Evolutionary conservation across 2,888 invertebrate genomes (phyloP).

Genomic region (Apamea crenata): DNA sequence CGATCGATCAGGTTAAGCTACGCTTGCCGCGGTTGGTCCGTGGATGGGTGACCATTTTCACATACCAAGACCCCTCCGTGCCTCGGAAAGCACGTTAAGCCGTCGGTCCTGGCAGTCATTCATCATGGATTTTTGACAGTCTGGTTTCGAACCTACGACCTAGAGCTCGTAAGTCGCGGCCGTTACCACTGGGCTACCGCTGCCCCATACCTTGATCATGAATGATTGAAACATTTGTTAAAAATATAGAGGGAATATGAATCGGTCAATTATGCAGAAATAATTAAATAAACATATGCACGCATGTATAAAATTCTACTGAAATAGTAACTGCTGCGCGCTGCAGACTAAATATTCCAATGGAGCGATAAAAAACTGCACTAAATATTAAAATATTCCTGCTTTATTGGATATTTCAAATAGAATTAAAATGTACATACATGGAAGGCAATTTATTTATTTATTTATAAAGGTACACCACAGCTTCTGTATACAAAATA

Average conservation of each 20-base stretch:
- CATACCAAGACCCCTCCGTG: too few species aligned
- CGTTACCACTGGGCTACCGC: too few species aligned
- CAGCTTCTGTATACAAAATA: too few species aligned
- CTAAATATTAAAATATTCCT: not conserved
- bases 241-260: slow-evolving; percentile 3
- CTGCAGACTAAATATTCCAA: slow-evolving; percentile 6
- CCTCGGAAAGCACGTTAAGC: too few species aligned
- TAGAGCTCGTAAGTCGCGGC: too few species aligned
- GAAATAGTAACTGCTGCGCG: slow-evolving; percentile 23
- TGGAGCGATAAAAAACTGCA: slow-evolving; percentile 3
- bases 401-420: slow-evolving; percentile 18
- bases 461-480: too few species aligned
- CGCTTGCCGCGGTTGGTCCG: too few species aligned
- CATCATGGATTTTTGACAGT: too few species aligned
- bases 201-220: not conserved
- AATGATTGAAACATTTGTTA: slow-evolving; percentile 9
- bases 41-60: too few species aligned
- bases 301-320: slow-evolving; percentile 20
- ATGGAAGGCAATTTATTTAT: not conserved
- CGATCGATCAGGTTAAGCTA: too few species aligned
- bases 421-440: slow-evolving; percentile 11
- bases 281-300: slow-evolving; percentile 14
- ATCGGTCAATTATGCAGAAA: not conserved
- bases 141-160: not conserved
- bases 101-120: too few species aligned